Conservation (phyloP, 2,888 invertebrate species). For the Spilosoma lubricipeda region DNA sequence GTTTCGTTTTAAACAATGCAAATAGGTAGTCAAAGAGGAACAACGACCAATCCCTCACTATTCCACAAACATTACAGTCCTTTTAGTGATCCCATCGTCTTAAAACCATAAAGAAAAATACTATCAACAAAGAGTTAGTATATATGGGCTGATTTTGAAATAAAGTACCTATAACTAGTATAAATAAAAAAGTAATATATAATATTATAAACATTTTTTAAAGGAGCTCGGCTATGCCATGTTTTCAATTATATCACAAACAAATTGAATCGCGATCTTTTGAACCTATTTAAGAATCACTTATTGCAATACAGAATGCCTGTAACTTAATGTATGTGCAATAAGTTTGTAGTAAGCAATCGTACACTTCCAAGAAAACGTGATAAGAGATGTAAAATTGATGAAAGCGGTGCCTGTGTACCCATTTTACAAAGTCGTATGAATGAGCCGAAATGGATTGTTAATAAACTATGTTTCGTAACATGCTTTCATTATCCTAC, state of each 20-base stretch:
- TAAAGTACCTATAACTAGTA: slow-evolving; percentile 7
- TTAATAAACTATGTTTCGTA: neutral
- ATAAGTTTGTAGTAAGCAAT: slow-evolving; percentile 2
- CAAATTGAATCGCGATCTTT: slow-evolving; percentile 38
- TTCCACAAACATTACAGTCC: too few relatives aligned
- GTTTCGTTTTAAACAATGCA: neutral
- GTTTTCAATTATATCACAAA: slow-evolving; percentile 48
- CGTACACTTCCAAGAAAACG: slow-evolving; percentile 15
- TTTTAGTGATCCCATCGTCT: neutral
- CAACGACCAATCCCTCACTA: neutral
- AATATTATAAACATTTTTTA: slow-evolving; percentile 23
- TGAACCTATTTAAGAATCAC: slow-evolving; percentile 40
- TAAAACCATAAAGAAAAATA: neutral
- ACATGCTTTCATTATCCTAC: neutral
- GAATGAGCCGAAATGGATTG: neutral
- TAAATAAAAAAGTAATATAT: neutral
- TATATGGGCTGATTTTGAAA: slow-evolving; percentile 1
- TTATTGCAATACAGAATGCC: slow-evolving; percentile 37
- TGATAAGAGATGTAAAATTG: neutral
- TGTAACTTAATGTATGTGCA: slow-evolving; percentile 35
- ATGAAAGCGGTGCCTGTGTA: slow-evolving; percentile 12
- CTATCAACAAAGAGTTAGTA: neutral
- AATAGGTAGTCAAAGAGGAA: neutral
- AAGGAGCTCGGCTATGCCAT: slow-evolving; percentile 38
- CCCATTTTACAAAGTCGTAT: neutral